Percentiles rank a stretch among this genome's conserved stretches.
Evolutionary conservation across 1,140 invertebrate genomes (phyloP).

Genomic region (Planococcus citri): DNA sequence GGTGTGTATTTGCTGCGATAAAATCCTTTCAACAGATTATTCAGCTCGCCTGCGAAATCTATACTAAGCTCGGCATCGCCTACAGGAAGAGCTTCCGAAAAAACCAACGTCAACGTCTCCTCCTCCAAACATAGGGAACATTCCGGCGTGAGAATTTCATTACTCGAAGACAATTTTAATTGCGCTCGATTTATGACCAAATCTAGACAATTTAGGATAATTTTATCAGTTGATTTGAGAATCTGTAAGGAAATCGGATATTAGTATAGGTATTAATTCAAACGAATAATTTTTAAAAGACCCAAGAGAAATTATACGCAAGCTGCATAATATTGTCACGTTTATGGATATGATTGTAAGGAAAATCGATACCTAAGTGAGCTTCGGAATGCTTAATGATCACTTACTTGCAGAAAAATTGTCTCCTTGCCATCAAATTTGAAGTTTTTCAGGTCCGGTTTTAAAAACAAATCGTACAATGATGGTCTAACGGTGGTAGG

Average conservation of each 20-base stretch:
- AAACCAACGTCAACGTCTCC: slow-evolving; percentile 58
- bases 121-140: slow-evolving; percentile 46
- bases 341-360: too few species aligned
- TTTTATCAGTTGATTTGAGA: slow-evolving; percentile 47
- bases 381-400: too few species aligned
- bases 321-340: too few species aligned
- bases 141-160: slow-evolving; percentile 36
- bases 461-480: slow-evolving; percentile 67
- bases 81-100: slow-evolving; percentile 43
- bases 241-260: too few species aligned
- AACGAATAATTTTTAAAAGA: too few species aligned
- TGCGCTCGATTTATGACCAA: slow-evolving; percentile 50
- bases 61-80: slow-evolving; percentile 56
- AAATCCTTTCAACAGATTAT: slow-evolving; percentile 90
- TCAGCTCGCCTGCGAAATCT: slow-evolving; percentile 68
- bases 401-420: slow-evolving; percentile 63
- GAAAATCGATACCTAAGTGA: too few species aligned
- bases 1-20: slow-evolving; percentile 77
- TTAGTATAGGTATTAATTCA: too few species aligned
- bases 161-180: slow-evolving; percentile 36
- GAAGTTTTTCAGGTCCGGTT: slow-evolving; percentile 66
- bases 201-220: slow-evolving; percentile 67
- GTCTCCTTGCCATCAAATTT: slow-evolving; percentile 65
- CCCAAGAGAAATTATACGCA: too few species aligned
- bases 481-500: slow-evolving; percentile 59